Conservation (phyloP, 2,797 vertebrate genomes). For the Rhyacichthys aspro region DNA sequence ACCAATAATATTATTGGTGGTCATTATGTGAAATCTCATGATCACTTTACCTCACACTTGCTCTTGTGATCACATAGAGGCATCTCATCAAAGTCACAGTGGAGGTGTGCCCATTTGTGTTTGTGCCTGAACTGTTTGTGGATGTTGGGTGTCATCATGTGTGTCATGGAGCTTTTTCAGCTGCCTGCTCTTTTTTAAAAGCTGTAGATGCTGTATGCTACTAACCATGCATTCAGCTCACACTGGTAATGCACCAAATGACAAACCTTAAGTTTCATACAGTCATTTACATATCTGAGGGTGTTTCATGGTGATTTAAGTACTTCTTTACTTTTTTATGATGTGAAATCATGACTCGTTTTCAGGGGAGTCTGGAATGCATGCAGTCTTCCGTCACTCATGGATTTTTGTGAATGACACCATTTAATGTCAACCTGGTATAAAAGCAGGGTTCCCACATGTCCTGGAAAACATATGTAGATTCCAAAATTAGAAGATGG, state of each 20-base stretch:
- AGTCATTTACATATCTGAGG: conserved; percentile 21
- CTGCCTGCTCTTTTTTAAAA: conserved; percentile 57
- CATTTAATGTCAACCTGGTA: background rate
- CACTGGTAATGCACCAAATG: conserved; percentile 24
- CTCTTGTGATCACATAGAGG: conserved; percentile 7
- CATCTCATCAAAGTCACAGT: conserved; percentile 17
- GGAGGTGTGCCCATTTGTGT: conserved; percentile 35
- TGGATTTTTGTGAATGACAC: conserved; percentile 44
- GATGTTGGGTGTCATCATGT: conserved; percentile 30
- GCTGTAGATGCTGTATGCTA: conserved; percentile 49
- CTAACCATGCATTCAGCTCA: conserved; percentile 51
- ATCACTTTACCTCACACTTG: background rate
- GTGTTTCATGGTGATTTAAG: conserved; percentile 26
- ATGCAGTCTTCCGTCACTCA: conserved; percentile 61
- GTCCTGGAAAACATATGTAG: no score
- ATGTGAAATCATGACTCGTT: conserved; percentile 8
- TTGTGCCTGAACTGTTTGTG: conserved; percentile 45
- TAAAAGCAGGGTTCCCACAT: conserved; percentile 12
- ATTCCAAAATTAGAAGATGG: no score
- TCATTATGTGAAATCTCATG: background rate
- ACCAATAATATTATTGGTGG: no score
- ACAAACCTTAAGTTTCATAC: conserved; percentile 13
- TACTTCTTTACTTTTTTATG: conserved; percentile 8
- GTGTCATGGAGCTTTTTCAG: conserved; percentile 59
- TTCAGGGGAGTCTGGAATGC: conserved; percentile 68